Conservation (phyloP, 2,113 vertebrate species). For the Eurypyga helias region DNA sequence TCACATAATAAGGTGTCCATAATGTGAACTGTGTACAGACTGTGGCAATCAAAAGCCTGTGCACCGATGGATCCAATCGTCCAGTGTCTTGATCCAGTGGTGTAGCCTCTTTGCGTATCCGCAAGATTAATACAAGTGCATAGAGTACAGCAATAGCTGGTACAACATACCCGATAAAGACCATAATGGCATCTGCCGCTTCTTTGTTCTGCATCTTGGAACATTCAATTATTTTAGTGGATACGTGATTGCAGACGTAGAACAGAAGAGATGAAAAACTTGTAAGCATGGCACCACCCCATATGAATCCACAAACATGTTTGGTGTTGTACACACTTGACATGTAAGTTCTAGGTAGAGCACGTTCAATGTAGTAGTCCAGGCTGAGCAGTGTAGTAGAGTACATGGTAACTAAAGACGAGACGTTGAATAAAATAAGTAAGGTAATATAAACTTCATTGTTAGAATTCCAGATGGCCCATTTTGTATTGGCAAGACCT, state of each 20-base stretch:
- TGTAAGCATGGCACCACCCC: slow-evolving; percentile 95
- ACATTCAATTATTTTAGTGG: slow-evolving; percentile 90
- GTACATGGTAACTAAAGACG: slow-evolving; percentile 93
- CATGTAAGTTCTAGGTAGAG: slow-evolving; percentile 95
- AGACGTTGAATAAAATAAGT: slow-evolving; percentile 94
- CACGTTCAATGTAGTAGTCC: slow-evolving; percentile 96
- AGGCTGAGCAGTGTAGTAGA: slow-evolving; percentile 94
- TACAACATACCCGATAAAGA: slow-evolving; percentile 93
- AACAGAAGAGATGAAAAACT: slow-evolving; percentile 96
- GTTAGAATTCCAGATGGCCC: slow-evolving; percentile 89
- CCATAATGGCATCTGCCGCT: slow-evolving; percentile 92
- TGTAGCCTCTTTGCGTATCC: slow-evolving; percentile 88
- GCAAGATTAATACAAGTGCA: slow-evolving; percentile 86
- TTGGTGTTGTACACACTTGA: slow-evolving; percentile 97
- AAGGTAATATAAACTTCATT: slow-evolving; percentile 91
- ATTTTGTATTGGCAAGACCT: slow-evolving; percentile 85
- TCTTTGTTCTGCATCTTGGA: slow-evolving; percentile 95
- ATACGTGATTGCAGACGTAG: slow-evolving; percentile 94
- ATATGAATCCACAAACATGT: slow-evolving; percentile 95
- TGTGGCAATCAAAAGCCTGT: slow-evolving; percentile 89
- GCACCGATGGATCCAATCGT: slow-evolving; percentile 88
- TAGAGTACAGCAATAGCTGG: slow-evolving; percentile 89
- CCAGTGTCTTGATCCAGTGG: slow-evolving; percentile 90
- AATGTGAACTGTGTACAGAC: slow-evolving; percentile 91
- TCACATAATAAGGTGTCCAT: slow-evolving; percentile 94